Percentiles rank a stretch among this genome's conserved stretches.
These are phyloP conservation scores for Epinotia demarniana DNA, from an alignment of 2,888 invertebrate species.

Conservation along the genomic window DNA sequence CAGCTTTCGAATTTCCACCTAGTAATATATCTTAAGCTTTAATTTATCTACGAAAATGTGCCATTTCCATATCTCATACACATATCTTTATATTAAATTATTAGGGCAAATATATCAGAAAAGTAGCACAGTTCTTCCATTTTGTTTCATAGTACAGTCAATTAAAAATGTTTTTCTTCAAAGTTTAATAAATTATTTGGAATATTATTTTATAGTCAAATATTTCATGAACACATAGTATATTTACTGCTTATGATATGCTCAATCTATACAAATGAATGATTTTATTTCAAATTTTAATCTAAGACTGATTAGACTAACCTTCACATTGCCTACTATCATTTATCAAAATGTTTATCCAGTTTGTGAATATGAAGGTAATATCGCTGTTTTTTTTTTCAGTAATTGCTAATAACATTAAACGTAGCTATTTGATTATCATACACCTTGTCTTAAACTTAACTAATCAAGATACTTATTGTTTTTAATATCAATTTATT, in stretches of 20 bases:
- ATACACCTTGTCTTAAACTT: no score
- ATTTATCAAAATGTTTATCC: slow-evolving; percentile 23
- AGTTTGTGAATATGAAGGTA: not conserved
- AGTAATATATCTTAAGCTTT: slow-evolving; percentile 47
- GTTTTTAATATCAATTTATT: no score
- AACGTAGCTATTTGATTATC: not conserved
- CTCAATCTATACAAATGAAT: slow-evolving; percentile 62
- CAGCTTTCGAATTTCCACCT: slow-evolving; percentile 41
- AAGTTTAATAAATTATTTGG: slow-evolving; percentile 43
- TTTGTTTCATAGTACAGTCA: slow-evolving; percentile 50
- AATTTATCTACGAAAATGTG: slow-evolving; percentile 50
- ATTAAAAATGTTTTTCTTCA: slow-evolving; percentile 49
- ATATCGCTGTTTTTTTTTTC: slow-evolving; percentile 16
- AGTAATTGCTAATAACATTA: no score
- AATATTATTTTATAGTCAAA: slow-evolving; percentile 44
- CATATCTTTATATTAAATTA: slow-evolving; percentile 49
- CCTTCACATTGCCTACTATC: slow-evolving; percentile 49
- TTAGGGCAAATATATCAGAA: slow-evolving; percentile 44
- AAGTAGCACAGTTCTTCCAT: slow-evolving; percentile 58
- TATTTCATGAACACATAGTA: slow-evolving; percentile 38
- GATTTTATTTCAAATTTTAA: slow-evolving; percentile 66
- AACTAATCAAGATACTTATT: no score
- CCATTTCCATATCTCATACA: slow-evolving; percentile 62
- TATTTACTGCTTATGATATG: slow-evolving; percentile 59
- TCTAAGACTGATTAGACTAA: slow-evolving; percentile 82